A percentile compares a stretch with the other conserved stretches of the same genome.
phyloP scores from a whole-genome alignment of 2,113 vertebrate genomes.

The Gallinago undulata region DNA sequence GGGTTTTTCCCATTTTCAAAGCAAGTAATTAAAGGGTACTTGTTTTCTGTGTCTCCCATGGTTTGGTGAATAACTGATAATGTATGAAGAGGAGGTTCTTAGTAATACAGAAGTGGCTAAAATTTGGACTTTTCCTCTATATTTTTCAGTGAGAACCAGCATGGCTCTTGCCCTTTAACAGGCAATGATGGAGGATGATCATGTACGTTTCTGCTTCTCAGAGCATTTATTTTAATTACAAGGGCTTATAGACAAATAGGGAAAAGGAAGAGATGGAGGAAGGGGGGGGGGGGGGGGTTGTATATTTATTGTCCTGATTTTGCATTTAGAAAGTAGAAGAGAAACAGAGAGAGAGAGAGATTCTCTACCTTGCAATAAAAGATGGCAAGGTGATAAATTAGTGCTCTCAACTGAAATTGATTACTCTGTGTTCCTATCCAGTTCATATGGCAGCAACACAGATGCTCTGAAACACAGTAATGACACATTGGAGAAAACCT shows the following conservation, averaged over 20 bases:
- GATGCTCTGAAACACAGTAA: slow-evolving; percentile 92
- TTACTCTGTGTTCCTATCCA: slow-evolving; percentile 90
- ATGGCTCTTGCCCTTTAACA: neutral
- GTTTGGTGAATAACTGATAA: neutral
- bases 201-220: neutral
- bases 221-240: slow-evolving; percentile 17
- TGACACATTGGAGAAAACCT: slow-evolving; percentile 86
- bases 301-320: slow-evolving; percentile 35
- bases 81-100: neutral
- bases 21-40: neutral
- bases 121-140: neutral
- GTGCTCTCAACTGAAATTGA: slow-evolving; percentile 96
- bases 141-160: neutral
- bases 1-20: neutral
- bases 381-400: slow-evolving; percentile 99
- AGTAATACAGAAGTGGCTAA: neutral
- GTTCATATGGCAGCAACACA: slow-evolving; percentile 90
- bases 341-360: slow-evolving; percentile 63
- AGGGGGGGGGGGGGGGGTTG: neutral
- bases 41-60: neutral
- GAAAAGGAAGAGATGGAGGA: neutral
- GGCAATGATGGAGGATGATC: neutral
- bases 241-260: slow-evolving; percentile 1
- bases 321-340: slow-evolving; percentile 10
- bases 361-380: slow-evolving; percentile 82